Percentiles rank a stretch among this genome's conserved stretches.
Evolutionary conservation across 2,797 vertebrate species (phyloP).

Genomic region (Eulemur albifrons): DNA sequence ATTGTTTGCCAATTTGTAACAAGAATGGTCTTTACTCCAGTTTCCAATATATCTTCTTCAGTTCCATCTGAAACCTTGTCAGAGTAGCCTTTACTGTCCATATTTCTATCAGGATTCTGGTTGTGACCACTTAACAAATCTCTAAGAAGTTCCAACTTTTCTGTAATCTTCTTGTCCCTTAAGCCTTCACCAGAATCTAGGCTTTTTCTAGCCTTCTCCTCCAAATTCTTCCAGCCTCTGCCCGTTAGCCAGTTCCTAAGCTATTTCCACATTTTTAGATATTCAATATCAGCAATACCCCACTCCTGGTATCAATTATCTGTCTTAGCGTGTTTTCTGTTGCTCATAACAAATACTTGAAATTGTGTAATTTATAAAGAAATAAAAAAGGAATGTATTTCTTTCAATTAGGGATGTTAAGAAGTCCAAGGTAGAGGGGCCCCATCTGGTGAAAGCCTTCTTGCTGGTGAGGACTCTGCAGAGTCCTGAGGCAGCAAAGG

Average conservation of each 20-base stretch:
- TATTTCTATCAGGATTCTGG: background rate
- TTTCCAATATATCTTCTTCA: background rate
- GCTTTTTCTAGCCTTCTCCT: background rate
- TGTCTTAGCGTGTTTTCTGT: background rate
- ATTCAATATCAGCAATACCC: background rate
- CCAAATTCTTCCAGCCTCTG: background rate
- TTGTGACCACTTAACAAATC: background rate
- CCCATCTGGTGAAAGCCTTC: background rate
- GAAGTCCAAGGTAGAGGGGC: background rate
- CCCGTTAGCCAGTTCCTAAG: background rate
- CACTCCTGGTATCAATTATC: background rate
- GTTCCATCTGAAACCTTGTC: background rate
- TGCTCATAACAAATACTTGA: background rate
- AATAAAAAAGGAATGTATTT: background rate
- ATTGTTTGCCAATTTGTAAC: background rate
- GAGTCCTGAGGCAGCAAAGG: background rate
- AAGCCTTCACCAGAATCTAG: background rate
- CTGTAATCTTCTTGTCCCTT: background rate
- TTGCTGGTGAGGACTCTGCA: background rate
- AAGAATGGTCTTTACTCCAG: background rate
- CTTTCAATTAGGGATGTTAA: background rate
- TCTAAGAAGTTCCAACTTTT: background rate
- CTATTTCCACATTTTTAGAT: background rate
- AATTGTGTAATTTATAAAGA: background rate
- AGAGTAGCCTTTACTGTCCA: background rate